Evolutionary conservation across 2,888 invertebrate genomes (phyloP).

Genomic region (Noctuana brunneofusca): DNA sequence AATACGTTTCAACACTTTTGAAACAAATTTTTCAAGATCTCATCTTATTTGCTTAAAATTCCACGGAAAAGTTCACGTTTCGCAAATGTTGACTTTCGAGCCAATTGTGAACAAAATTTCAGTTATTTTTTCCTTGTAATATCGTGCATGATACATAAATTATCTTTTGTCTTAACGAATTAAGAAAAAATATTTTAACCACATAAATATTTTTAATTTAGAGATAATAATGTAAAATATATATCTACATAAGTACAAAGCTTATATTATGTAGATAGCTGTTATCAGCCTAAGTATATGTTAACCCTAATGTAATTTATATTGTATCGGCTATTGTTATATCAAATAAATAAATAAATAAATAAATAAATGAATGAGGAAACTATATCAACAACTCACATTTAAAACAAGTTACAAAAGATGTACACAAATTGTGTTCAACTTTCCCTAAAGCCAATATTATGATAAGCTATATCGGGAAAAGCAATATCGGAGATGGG

Average conservation of each 20-base stretch:
- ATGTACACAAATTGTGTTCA: constrained; percentile 13
- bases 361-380: not conserved
- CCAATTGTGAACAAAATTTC: not conserved
- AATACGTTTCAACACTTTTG: not conserved
- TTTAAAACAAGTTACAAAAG: constrained; percentile 7
- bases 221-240: no score
- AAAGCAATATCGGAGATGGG: constrained; percentile 32
- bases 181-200: no score
- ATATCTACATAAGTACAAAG: no score
- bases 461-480: constrained; percentile 26
- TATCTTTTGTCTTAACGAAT: no score
- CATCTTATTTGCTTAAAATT: not conserved
- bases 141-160: no score
- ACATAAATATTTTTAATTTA: no score
- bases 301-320: no score
- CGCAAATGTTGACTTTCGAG: not conserved
- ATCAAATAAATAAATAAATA: no score
- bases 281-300: no score
- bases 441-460: constrained; percentile 26
- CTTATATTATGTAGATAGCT: no score
- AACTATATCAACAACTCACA: not conserved
- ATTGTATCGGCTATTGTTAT: no score
- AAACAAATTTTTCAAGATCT: not conserved
- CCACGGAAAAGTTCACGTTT: not conserved
- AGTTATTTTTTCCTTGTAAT: not conserved